phyloP scores from a whole-genome alignment of 2,113 vertebrate species.

The Scalopus aquaticus region DNA sequence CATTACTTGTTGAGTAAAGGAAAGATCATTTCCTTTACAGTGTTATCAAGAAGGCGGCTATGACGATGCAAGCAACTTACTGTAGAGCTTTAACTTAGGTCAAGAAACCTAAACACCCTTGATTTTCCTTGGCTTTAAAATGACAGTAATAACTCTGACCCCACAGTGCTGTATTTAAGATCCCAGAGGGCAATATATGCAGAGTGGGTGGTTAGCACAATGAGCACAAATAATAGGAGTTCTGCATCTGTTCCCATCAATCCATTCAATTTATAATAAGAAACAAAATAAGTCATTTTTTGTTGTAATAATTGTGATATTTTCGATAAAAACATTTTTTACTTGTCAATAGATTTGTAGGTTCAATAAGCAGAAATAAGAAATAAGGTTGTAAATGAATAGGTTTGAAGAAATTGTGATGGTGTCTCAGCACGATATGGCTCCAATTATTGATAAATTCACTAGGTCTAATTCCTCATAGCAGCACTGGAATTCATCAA shows the following conservation, averaged over 20 bases:
- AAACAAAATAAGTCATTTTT: neutral
- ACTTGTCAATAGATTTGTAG: neutral
- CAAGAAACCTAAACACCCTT: neutral
- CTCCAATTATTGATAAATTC: neutral
- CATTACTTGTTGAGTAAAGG: neutral
- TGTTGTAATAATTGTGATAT: neutral
- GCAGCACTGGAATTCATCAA: neutral
- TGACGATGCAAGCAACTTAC: neutral
- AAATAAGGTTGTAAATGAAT: neutral
- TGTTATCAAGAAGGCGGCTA: neutral
- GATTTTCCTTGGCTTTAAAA: neutral
- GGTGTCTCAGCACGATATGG: neutral
- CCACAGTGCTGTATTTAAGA: neutral
- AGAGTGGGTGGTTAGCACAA: neutral
- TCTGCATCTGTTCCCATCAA: neutral
- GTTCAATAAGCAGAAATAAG: neutral
- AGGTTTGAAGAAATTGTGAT: neutral
- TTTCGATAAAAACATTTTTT: neutral
- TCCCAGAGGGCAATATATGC: neutral
- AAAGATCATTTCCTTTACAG: neutral
- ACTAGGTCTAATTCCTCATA: neutral
- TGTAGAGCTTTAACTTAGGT: neutral
- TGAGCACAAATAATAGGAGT: neutral
- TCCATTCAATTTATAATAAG: neutral
- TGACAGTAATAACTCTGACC: neutral